Conservation (phyloP, 2,113 vertebrate genomes). For the Hippocampus barbouri region DNA sequence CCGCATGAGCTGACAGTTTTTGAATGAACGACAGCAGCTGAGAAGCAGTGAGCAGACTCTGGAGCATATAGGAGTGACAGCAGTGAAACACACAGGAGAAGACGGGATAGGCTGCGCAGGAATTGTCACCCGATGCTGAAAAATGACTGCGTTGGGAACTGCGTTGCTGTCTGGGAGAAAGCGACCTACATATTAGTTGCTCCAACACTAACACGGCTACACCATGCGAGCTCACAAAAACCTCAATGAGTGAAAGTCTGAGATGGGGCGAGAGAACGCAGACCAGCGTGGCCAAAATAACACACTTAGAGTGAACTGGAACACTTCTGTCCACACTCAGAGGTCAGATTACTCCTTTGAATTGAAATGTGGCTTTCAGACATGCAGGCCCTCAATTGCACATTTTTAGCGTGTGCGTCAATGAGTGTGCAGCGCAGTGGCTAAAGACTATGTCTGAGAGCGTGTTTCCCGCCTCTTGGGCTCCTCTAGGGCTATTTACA, state of each 20-base stretch:
- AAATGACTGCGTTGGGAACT: slow-evolving; percentile 43
- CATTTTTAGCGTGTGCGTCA: slow-evolving; percentile 30
- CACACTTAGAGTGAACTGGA: slow-evolving; percentile 51
- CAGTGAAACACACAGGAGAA: slow-evolving; percentile 46
- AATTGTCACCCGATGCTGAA: slow-evolving; percentile 45
- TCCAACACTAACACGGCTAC: slow-evolving; percentile 20
- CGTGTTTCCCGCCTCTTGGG: slow-evolving; percentile 44
- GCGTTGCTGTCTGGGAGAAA: slow-evolving; percentile 50
- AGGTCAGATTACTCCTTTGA: slow-evolving; percentile 56
- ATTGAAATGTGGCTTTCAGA: slow-evolving; percentile 59
- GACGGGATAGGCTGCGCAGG: slow-evolving; percentile 37
- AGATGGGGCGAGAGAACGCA: slow-evolving; percentile 24
- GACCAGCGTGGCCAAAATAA: slow-evolving; percentile 60
- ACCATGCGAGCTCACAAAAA: slow-evolving; percentile 14
- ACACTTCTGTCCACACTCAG: slow-evolving; percentile 52
- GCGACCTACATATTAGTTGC: slow-evolving; percentile 43
- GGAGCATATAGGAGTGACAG: slow-evolving; percentile 60
- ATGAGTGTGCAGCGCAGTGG: slow-evolving; percentile 1
- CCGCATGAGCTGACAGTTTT: slow-evolving; percentile 17
- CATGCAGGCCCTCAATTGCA: slow-evolving; percentile 35
- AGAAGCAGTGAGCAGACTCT: slow-evolving; percentile 35
- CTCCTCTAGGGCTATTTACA: slow-evolving; percentile 55
- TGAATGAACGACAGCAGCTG: slow-evolving; percentile 40
- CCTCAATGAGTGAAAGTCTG: slow-evolving; percentile 12
- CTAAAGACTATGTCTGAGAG: slow-evolving; percentile 31